These are phyloP conservation scores for Ambastaia sidthimunki DNA, from an alignment of 2,797 vertebrate species.

Conservation along the genomic window DNA sequence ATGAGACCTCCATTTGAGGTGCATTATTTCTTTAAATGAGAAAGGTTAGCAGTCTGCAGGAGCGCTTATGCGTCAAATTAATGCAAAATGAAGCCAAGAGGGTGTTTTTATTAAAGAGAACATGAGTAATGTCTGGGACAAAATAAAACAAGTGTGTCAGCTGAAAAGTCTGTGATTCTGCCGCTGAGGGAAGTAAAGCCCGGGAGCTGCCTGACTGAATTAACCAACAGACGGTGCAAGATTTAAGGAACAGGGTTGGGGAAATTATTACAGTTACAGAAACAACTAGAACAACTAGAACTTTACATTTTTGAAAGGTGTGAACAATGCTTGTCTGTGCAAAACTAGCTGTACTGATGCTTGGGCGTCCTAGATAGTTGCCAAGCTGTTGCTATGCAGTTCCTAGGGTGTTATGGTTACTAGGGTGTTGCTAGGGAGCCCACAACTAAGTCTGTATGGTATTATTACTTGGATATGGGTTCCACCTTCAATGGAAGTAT, in stretches of 20 bases:
- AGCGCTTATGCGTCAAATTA: slow-evolving; percentile 44
- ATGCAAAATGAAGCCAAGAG: slow-evolving; percentile 18
- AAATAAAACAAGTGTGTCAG: slow-evolving; percentile 43
- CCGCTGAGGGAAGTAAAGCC: slow-evolving; percentile 27
- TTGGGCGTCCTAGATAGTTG: neutral
- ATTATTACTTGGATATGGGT: too few species aligned
- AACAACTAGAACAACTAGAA: neutral
- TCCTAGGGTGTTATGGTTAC: neutral
- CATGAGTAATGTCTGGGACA: slow-evolving; percentile 51
- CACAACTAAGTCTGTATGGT: too few species aligned
- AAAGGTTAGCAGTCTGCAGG: slow-evolving; percentile 25
- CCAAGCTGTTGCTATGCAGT: neutral
- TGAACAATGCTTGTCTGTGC: neutral
- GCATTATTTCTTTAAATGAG: slow-evolving; percentile 7
- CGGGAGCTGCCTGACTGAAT: slow-evolving; percentile 1
- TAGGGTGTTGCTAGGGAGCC: neutral
- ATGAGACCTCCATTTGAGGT: neutral
- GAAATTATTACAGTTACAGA: slow-evolving; percentile 25
- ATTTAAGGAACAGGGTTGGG: slow-evolving; percentile 1
- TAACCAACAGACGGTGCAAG: neutral
- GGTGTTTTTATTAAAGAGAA: slow-evolving; percentile 54
- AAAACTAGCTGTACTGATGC: neutral
- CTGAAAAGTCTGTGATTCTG: slow-evolving; percentile 49
- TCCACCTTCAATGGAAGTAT: too few species aligned
- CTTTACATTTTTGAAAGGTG: neutral